Percentiles rank a stretch among this genome's conserved stretches.
phyloP scores from a whole-genome alignment of 2,888 invertebrate genomes.

The Mesorhabditis spiculigera region DNA sequence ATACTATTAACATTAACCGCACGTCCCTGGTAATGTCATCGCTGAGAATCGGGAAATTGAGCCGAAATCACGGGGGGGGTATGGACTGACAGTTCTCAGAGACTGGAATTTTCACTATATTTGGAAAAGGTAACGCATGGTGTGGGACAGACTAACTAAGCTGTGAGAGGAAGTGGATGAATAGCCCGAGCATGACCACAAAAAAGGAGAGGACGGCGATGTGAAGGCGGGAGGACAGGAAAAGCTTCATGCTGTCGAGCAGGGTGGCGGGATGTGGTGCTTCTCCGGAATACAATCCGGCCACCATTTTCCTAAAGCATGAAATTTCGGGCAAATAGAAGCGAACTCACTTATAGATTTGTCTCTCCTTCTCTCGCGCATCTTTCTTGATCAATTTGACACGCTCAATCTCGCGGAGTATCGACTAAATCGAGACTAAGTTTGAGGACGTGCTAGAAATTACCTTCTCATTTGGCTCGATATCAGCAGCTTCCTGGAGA shows the following conservation, averaged over 20 bases:
- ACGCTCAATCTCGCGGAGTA: background rate
- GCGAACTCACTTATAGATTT: background rate
- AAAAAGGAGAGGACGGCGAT: background rate
- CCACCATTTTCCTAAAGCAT: background rate
- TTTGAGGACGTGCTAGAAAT: background rate
- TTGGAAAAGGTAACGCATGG: too few relatives aligned
- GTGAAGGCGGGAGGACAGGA: constrained; percentile 1
- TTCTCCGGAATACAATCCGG: background rate
- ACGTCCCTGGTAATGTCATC: too few relatives aligned
- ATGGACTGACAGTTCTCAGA: too few relatives aligned
- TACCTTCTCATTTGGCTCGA: constrained; percentile 6
- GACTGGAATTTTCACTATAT: too few relatives aligned
- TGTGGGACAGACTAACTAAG: background rate
- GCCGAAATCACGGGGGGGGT: too few relatives aligned
- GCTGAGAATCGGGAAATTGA: too few relatives aligned
- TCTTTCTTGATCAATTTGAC: background rate
- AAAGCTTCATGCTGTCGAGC: background rate
- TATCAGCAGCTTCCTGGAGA: background rate
- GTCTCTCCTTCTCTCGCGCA: background rate
- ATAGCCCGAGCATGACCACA: background rate
- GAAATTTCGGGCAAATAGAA: background rate
- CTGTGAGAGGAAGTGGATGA: background rate
- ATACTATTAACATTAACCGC: too few relatives aligned
- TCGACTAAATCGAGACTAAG: background rate
- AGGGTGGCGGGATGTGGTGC: background rate